A percentile compares a stretch with the other conserved stretches of the same genome.
phyloP scores from a whole-genome alignment of 1,140 invertebrate genomes.

The Megalonaias nervosa region DNA sequence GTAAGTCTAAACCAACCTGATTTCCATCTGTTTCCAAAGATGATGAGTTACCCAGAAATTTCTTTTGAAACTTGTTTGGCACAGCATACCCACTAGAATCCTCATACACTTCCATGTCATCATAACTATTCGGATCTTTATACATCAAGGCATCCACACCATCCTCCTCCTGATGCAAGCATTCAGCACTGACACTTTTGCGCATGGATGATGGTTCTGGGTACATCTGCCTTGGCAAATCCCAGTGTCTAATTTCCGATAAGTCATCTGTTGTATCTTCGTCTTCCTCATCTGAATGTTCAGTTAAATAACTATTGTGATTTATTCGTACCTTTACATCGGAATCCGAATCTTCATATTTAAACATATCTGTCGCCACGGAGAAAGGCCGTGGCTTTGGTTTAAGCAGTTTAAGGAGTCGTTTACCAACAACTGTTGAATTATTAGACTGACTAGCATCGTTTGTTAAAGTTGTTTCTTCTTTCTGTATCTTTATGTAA shows the following conservation, averaged over 20 bases:
- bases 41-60: too few species aligned
- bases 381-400: conserved; percentile 34
- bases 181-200: conserved; percentile 47
- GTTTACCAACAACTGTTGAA: too few species aligned
- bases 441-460: too few species aligned
- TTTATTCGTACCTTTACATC: not conserved
- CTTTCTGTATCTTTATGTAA: too few species aligned
- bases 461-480: too few species aligned
- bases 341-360: conserved; percentile 11
- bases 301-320: conserved; percentile 21
- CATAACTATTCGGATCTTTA: conserved; percentile 18
- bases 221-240: conserved; percentile 28
- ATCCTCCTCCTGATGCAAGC: conserved; percentile 26
- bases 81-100: conserved; percentile 46
- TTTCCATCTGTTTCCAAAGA: too few species aligned
- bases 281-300: conserved; percentile 24
- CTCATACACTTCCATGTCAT: conserved; percentile 39
- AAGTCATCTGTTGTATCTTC: conserved; percentile 14
- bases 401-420: not conserved
- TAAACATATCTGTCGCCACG: conserved; percentile 29
- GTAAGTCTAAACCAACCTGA: too few species aligned
- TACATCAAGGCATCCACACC: conserved; percentile 23
- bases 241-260: conserved; percentile 43
- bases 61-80: conserved; percentile 26
- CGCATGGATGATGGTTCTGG: conserved; percentile 26